These are phyloP conservation scores for Mellilla xanthometata DNA, from an alignment of 2,888 invertebrate genomes.

Conservation along the genomic window DNA sequence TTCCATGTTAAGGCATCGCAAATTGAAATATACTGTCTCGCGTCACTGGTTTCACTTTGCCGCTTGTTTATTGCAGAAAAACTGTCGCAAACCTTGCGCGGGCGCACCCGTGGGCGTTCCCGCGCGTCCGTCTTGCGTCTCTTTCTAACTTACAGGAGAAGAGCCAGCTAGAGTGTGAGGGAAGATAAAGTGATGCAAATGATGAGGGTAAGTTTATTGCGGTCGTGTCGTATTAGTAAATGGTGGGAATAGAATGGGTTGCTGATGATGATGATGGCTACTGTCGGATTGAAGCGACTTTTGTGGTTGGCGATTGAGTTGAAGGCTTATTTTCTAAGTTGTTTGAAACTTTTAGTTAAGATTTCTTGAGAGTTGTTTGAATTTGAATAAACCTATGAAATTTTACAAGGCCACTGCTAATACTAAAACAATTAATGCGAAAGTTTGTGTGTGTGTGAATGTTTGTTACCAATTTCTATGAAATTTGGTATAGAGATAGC, in stretches of 20 bases:
- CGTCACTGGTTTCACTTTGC: constrained; percentile 45
- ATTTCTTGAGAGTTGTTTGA: too few species aligned
- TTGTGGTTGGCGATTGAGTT: too few species aligned
- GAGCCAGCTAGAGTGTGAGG: constrained; percentile 15
- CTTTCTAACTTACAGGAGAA: constrained; percentile 32
- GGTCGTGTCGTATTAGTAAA: constrained; percentile 28
- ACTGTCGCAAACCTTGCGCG: constrained; percentile 54
- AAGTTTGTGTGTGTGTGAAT: too few species aligned
- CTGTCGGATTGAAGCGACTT: background rate
- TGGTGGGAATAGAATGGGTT: constrained; percentile 23
- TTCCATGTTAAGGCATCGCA: constrained; percentile 31
- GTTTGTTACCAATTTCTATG: too few species aligned
- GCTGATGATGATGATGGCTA: constrained; percentile 27
- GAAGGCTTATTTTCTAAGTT: too few species aligned
- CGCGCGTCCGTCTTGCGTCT: constrained; percentile 48
- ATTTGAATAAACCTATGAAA: too few species aligned
- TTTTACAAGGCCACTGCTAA: too few species aligned
- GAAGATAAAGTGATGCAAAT: constrained; percentile 45
- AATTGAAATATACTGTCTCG: constrained; percentile 45
- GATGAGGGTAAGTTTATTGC: constrained; percentile 62
- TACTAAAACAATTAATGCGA: too few species aligned
- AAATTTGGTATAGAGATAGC: too few species aligned
- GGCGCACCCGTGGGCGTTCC: constrained; percentile 55
- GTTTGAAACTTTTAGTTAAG: too few species aligned
- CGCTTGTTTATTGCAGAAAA: constrained; percentile 60